Base-by-base conservation (phyloP, 1,140 invertebrate genomes). In the Drosophila rhopaloa region DNA sequence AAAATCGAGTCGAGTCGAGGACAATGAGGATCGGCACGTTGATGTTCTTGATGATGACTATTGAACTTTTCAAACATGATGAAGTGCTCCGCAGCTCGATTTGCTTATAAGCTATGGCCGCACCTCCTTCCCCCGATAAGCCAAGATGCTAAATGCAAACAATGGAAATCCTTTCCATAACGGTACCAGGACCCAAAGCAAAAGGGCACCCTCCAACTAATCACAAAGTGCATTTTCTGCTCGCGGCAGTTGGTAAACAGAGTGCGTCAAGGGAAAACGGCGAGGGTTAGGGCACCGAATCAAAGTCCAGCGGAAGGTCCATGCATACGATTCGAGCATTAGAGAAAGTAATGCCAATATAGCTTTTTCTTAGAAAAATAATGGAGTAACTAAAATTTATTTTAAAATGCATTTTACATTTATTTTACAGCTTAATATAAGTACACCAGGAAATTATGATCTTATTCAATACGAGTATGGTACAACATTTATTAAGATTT, bases 141-240 rank as follows among this genome's bases (percentile, higher is more conserved):
- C 60, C 41, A 76, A 85, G 81, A 85, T 76, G 78, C 75, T 81
- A 76, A 59, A 59, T 54, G 57, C 53, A 76, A 76, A 76, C 72
- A 76, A 76, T 67, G 72, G 73, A 58, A 66, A 76, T 76, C 54
- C 32, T 76, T 76, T 32, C 61, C 73, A 37, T 41, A 29, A 70
- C 67, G 54, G 70, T 27, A 48, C 38, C 24, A 24, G 55, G 70
- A 40, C 55, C 68, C 63, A 40, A 16, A 41, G 53, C 63, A 16
- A 47, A 47, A 75, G 59, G 57, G 75, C 82, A 82, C 83, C 84
- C 83, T 88, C 79, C 76, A 88, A 86, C 83, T 86, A 86, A 86
- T 86, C 83, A 86, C 83, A 86, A 86, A 86, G 83, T 86, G 83
- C 83, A 86, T 89, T 86, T 86, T 86, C 74, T 71, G 83, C 83